phyloP scores from a whole-genome alignment of 2,797 vertebrate genomes.

The Sardinella longiceps region DNA sequence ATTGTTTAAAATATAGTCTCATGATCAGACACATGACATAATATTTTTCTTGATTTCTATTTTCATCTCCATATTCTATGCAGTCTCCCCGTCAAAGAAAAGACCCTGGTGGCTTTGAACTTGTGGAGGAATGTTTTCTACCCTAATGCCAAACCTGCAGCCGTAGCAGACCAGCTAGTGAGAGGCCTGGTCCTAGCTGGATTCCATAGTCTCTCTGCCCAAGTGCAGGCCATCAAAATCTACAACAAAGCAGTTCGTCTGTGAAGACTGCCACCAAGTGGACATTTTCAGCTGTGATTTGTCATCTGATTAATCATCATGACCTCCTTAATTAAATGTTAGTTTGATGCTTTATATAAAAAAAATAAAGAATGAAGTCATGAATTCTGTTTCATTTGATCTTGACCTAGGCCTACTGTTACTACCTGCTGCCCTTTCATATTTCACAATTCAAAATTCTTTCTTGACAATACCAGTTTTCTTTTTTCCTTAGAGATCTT shows the following conservation, averaged over 20 bases:
- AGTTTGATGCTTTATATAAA: neutral
- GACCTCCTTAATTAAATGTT: neutral
- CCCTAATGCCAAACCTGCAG: neutral
- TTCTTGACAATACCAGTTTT: too few relatives aligned
- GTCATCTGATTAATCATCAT: neutral
- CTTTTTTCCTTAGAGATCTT: too few relatives aligned
- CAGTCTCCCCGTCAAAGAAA: neutral
- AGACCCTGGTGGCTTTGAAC: neutral
- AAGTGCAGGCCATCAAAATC: conserved; percentile 31
- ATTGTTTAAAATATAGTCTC: too few relatives aligned
- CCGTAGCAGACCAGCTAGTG: neutral
- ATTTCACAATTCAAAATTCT: neutral
- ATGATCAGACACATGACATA: too few relatives aligned
- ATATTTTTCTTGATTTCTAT: too few relatives aligned
- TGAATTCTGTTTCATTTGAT: neutral
- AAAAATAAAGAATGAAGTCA: conserved; percentile 19
- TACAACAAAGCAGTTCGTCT: conserved; percentile 22
- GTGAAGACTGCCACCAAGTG: neutral
- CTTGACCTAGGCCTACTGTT: neutral
- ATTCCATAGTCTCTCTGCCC: conserved; percentile 13
- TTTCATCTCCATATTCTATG: too few relatives aligned
- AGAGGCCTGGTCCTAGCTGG: conserved; percentile 19
- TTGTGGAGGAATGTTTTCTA: neutral
- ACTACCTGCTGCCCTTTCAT: neutral
- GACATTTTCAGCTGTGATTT: neutral